These are phyloP conservation scores for Pararge aegeria DNA, from an alignment of 1,140 invertebrate species.

Conservation along the genomic window DNA sequence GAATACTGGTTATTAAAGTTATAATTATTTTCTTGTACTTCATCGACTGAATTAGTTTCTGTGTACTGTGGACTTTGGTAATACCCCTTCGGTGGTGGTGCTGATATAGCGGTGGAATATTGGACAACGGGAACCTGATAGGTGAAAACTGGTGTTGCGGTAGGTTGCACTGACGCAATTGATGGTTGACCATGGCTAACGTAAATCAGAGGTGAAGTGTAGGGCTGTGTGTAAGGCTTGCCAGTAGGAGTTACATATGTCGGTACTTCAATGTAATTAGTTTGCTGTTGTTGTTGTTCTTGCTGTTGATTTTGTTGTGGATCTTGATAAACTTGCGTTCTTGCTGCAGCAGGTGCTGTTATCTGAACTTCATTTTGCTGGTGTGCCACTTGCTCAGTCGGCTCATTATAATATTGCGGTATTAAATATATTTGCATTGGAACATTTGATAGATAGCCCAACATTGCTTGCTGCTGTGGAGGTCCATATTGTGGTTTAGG, in stretches of 20 bases:
- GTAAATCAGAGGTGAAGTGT: slow-evolving; percentile 48
- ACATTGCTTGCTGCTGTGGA: slow-evolving; percentile 44
- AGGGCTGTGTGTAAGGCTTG: slow-evolving; percentile 48
- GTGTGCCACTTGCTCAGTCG: slow-evolving; percentile 35
- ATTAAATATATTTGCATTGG: slow-evolving; percentile 72
- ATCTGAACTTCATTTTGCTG: slow-evolving; percentile 40
- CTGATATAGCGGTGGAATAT: slow-evolving; percentile 46
- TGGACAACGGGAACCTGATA: slow-evolving; percentile 59
- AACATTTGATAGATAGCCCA: slow-evolving; percentile 65
- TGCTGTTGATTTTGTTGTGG: too few relatives aligned
- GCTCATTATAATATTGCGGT: slow-evolving; percentile 64
- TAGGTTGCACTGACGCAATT: slow-evolving; percentile 41
- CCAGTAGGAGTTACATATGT: slow-evolving; percentile 48
- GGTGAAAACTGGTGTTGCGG: slow-evolving; percentile 45
- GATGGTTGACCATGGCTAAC: slow-evolving; percentile 53
- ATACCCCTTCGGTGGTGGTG: slow-evolving; percentile 46
- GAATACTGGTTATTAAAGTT: slow-evolving; percentile 47
- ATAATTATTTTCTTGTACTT: slow-evolving; percentile 44
- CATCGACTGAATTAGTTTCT: slow-evolving; percentile 50
- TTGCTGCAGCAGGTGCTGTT: slow-evolving; percentile 27
- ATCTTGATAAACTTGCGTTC: slow-evolving; percentile 37
- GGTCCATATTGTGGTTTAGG: slow-evolving; percentile 49
- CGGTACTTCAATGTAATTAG: slow-evolving; percentile 58
- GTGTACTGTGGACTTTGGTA: slow-evolving; percentile 47
- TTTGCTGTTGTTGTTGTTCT: slow-evolving; percentile 46